Evolutionary conservation across 2,113 vertebrate species (phyloP), one percentile per base, ranked within the genome.

Genomic region (Mugil cephalus): DNA sequence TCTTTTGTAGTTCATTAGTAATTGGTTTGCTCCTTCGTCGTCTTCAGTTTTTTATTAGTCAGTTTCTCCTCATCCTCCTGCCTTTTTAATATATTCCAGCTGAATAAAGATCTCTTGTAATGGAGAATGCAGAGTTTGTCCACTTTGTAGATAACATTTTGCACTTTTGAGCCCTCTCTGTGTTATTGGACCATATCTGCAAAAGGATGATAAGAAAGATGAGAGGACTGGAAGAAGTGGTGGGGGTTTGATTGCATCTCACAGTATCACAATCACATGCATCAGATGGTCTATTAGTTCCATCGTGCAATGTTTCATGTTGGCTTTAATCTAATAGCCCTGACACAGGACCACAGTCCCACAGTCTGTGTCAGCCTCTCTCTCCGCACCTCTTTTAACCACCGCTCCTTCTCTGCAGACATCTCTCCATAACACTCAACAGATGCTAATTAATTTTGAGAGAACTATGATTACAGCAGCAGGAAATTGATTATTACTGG

Each of bases 401-500:
- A 64, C 47, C 80, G 67, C 63, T 56, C 47, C 18, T 54, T 74
- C 69, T 74, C 79, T 34, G 17, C 73, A 71, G 69, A 80, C 65
- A 8, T 61, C 59, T 72, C 73, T 71, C 54, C 7, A 13, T 68
- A 71, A 82, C 72, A 58, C 78, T 85, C 79, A 79, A 71, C 78
- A 82, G 83, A 85, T 82, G 77, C 87, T 87, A 88, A 87, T 90
- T 90, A 89, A 90, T 87, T 88, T 78, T 71, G 69, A 84, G 79
- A 89, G 86, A 87, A 72, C 78, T 85, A 88, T 88, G 91, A 92
- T 92, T 90, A 91, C 88, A 89, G 82, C 86, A 77, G 87, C 77
- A 80, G 84, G 83, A 91, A 92, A 91, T 91, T 85, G 86, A 93
- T 91, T 89, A 90, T 88, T 83, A 75, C 83, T 80, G 86, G 83